A percentile compares a stretch with the other conserved stretches of the same genome.
Evolutionary conservation across 2,113 vertebrate species (phyloP).

Genomic region (Octodon degus): DNA sequence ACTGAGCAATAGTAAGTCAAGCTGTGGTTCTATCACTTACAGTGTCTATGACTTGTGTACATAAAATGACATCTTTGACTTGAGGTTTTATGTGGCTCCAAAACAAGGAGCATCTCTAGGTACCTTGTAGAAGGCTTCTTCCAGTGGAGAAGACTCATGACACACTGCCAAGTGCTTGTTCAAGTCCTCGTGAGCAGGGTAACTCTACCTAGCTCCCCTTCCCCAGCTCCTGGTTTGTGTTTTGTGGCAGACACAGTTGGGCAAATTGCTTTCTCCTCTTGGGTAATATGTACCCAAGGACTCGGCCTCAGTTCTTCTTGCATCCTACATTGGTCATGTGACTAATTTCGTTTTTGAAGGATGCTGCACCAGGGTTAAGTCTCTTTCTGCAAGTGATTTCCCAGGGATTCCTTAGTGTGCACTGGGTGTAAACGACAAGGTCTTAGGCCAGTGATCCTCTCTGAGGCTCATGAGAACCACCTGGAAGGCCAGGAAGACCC

Average conservation of each 20-base stretch:
- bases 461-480: neutral
- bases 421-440: neutral
- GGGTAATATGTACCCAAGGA: neutral
- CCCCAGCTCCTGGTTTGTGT: neutral
- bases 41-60: neutral
- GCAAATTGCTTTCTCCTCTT: neutral
- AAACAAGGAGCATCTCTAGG: neutral
- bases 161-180: neutral
- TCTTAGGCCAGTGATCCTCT: neutral
- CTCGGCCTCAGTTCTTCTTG: neutral
- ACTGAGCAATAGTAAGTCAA: neutral
- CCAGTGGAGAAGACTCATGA: neutral
- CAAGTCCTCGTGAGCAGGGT: neutral
- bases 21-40: neutral
- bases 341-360: neutral
- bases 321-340: neutral
- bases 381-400: neutral
- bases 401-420: neutral
- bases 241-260: neutral
- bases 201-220: neutral
- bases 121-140: neutral
- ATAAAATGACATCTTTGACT: neutral
- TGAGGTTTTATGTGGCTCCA: neutral
- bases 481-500: neutral
- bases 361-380: fast-evolving